Evolutionary conservation across 1,140 invertebrate species (phyloP).

Genomic region (Saccostrea glomerata): DNA sequence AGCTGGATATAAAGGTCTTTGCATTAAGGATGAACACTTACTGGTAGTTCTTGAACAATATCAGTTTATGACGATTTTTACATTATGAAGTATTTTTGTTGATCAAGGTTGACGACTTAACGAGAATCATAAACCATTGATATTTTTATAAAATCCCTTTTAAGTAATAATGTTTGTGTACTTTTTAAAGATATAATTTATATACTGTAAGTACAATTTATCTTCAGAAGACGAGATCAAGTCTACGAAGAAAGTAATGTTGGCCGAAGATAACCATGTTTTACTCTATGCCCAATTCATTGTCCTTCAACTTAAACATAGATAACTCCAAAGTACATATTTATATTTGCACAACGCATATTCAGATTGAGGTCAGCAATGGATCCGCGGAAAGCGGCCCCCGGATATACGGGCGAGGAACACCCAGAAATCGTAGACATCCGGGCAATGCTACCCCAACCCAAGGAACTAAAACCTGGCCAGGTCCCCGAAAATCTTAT

Average conservation of each 20-base stretch:
- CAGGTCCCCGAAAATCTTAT: slow-evolving; percentile 65
- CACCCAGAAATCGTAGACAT: slow-evolving; percentile 65
- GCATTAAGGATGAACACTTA: too few species aligned
- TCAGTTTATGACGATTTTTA: too few species aligned
- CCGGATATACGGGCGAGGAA: slow-evolving; percentile 50
- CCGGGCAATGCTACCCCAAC: slow-evolving; percentile 65
- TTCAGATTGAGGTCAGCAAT: not conserved
- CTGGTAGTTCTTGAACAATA: too few species aligned
- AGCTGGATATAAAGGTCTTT: too few species aligned
- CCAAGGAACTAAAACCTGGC: slow-evolving; percentile 66
- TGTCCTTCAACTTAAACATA: not conserved
- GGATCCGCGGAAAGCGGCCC: slow-evolving; percentile 4
- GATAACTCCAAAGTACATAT: not conserved
- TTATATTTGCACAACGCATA: not conserved
- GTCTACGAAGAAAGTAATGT: too few species aligned
- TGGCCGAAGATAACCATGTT: not conserved
- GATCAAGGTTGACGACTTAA: too few species aligned
- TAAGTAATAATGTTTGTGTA: too few species aligned
- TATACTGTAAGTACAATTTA: too few species aligned
- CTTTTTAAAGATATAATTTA: too few species aligned
- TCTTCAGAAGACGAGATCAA: not conserved
- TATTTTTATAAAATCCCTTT: too few species aligned
- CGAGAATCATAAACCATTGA: too few species aligned
- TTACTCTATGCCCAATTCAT: not conserved
- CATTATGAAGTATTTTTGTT: too few species aligned